Evolutionary conservation across 2,888 invertebrate genomes (phyloP).

Genomic region (Scrobipalpa costella): DNA sequence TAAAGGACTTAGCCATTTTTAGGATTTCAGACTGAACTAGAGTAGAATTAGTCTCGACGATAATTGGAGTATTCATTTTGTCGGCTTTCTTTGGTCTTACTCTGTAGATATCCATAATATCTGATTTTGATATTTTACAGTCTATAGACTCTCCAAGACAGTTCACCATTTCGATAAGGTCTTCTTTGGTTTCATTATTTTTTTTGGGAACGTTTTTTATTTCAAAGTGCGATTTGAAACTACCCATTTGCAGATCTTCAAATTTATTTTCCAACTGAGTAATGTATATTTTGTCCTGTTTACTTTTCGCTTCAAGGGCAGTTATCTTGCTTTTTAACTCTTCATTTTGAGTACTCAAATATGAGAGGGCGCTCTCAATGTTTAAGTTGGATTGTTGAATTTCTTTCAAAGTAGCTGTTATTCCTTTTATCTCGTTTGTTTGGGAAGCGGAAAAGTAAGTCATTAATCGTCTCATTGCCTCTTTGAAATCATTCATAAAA

Average conservation of each 20-base stretch:
- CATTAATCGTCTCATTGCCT: background rate
- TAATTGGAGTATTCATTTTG: slow-evolving; percentile 12
- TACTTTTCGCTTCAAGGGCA: background rate
- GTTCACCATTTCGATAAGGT: slow-evolving; percentile 12
- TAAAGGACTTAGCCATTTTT: slow-evolving; percentile 15
- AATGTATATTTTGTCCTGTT: background rate
- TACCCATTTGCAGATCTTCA: background rate
- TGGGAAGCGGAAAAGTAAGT: background rate
- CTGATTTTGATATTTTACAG: slow-evolving; percentile 1
- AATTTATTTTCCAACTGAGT: background rate
- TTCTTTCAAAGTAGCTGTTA: background rate
- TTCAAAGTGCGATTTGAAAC: background rate
- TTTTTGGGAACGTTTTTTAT: no score
- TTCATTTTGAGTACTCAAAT: no score
- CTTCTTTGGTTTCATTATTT: slow-evolving; percentile 5
- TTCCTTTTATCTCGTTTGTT: background rate
- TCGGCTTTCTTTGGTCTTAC: slow-evolving; percentile 14
- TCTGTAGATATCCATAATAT: slow-evolving; percentile 23
- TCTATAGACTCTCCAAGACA: slow-evolving; percentile 21
- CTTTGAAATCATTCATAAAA: background rate
- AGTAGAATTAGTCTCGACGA: slow-evolving; percentile 17
- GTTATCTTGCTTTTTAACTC: background rate
- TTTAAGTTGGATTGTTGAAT: background rate
- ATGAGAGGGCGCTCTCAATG: no score
- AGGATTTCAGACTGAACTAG: slow-evolving; percentile 13